phyloP scores from a whole-genome alignment of 2,113 vertebrate genomes.

The Hystrix brachyura region DNA sequence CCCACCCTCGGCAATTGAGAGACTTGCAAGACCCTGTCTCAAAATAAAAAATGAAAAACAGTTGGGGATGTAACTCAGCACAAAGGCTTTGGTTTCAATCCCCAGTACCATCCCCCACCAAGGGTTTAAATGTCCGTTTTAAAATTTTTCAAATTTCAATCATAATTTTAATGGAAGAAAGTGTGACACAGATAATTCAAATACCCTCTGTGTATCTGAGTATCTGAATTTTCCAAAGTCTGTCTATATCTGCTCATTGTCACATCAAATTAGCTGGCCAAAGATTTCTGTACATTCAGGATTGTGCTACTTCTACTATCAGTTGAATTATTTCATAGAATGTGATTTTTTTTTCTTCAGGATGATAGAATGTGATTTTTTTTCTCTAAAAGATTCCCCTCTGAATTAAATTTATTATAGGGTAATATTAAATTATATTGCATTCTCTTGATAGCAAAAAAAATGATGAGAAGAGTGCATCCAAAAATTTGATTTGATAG shows the following conservation, averaged over 20 bases:
- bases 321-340: conserved; percentile 47
- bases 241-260: conserved; percentile 31
- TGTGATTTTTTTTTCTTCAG: neutral
- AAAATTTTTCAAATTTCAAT: neutral
- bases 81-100: neutral
- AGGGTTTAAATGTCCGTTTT: conserved; percentile 2
- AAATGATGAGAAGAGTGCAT: neutral
- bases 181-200: neutral
- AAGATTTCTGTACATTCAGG: conserved; percentile 24
- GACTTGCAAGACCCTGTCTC: neutral
- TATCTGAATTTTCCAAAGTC: conserved; percentile 17
- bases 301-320: conserved; percentile 24
- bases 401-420: conserved; percentile 56
- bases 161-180: conserved; percentile 8
- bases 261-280: conserved; percentile 34
- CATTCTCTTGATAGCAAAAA: conserved; percentile 31
- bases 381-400: conserved; percentile 20
- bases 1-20: neutral
- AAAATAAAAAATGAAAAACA: neutral
- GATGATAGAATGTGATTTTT: neutral
- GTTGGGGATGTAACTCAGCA: neutral
- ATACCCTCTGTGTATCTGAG: neutral
- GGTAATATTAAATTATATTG: conserved; percentile 43
- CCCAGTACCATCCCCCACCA: neutral
- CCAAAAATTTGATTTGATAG: conserved; percentile 46